phyloP scores from a whole-genome alignment of 2,113 vertebrate species.

The Pelecanus crispus region DNA sequence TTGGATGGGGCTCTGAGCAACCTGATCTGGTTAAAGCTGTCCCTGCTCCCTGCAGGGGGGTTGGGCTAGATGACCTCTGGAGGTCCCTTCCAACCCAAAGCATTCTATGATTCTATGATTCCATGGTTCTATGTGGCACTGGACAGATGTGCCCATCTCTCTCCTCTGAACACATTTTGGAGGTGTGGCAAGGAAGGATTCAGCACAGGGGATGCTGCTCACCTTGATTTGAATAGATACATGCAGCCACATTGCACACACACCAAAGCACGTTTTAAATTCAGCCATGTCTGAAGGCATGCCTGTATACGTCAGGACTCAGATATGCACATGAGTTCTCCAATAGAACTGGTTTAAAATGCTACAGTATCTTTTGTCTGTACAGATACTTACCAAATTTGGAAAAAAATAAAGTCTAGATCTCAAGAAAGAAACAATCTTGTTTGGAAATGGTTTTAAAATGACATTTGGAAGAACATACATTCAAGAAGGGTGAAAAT shows the following conservation, averaged over 20 bases:
- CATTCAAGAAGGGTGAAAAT: not conserved
- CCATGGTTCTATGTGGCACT: not conserved
- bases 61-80: no score
- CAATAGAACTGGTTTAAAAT: not conserved
- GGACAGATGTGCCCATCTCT: not conserved
- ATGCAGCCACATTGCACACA: accelerated
- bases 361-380: not conserved
- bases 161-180: not conserved
- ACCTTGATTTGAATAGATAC: not conserved
- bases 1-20: no score
- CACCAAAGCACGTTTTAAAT: not conserved
- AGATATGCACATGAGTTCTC: not conserved
- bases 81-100: no score
- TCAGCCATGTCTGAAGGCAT: not conserved
- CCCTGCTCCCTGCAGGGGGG: no score
- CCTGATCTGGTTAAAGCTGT: no score
- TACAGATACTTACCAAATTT: not conserved
- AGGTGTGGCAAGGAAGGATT: not conserved
- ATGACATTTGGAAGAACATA: not conserved
- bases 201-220: not conserved
- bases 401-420: not conserved
- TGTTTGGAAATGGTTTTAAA: not conserved
- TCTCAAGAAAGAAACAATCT: not conserved
- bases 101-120: no score
- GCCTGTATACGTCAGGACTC: not conserved